Base-by-base conservation (phyloP, 2,113 vertebrate genomes). In the Leiothrix lutea region DNA sequence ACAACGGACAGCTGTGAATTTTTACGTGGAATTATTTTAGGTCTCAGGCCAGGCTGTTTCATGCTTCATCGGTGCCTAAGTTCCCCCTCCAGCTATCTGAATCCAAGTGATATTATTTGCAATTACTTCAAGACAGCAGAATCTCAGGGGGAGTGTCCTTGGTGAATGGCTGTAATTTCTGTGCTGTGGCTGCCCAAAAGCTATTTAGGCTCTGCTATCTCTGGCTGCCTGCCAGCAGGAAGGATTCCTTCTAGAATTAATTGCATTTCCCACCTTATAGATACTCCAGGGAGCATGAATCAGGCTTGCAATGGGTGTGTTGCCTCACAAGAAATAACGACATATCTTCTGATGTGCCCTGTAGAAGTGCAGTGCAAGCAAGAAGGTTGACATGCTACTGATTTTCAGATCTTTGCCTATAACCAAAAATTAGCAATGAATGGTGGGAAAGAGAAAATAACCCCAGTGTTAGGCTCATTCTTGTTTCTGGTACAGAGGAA, bases 211-310 rank as follows among this genome's bases (percentile, higher is more conserved):
- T 93, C 80, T 95, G 85, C 85, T 94, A 81, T 92, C 82, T 85
- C 83, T 97, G 91, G 94, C 92, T 95, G 88, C 87, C 85, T 89
- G 94, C 94, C 94, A 95, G 74, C 0, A 4, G 72, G 66, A 91
- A 94, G 80, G 73, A 95, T 95, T 92, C 82, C 89, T 96, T 87
- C 88, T 69, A 67, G 72, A 94, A 96, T 93, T 96, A 94, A 96
- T 88, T 95, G 82, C 75, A 45, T 80, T 94, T 92, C 77, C 53
- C n/a, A 12, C 92, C 78, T 95, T 93, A 88, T 25, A 94, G 85
- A 85, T 80, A 80, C 87, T 88, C 57, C 78, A 88, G 69, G 47
- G 91, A 95, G 69, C 7, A 11, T 22, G 26, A 89, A 94, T 62
- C 73, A 69, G 94, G 48, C 45, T 95, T 25, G 13, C 29, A 79